Percentiles rank a stretch among this genome's conserved stretches.
phyloP scores from a whole-genome alignment of 2,113 vertebrate genomes.

The Seriola aureovittata region DNA sequence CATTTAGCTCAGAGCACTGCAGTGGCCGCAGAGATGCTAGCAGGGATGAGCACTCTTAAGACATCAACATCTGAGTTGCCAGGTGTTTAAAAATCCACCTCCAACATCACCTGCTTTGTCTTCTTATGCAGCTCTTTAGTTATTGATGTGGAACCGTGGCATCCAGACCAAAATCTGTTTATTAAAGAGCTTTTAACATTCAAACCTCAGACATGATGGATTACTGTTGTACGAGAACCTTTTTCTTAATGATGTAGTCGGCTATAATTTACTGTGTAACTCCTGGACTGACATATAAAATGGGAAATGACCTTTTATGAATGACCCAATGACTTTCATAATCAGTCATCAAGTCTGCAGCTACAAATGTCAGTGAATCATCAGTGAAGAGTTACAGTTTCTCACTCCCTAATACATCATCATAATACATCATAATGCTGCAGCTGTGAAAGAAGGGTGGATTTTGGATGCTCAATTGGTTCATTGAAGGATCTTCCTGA shows the following conservation, averaged over 20 bases:
- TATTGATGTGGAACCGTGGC: neutral
- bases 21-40: neutral
- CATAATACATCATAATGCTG: neutral
- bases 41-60: too few relatives aligned
- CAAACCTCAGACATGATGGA: slow-evolving; percentile 1
- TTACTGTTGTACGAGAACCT: neutral
- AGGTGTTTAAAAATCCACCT: too few relatives aligned
- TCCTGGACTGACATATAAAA: neutral
- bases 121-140: neutral
- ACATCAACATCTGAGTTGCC: too few relatives aligned
- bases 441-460: neutral
- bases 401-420: neutral
- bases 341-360: neutral
- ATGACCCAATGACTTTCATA: neutral
- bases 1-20: neutral
- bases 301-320: neutral
- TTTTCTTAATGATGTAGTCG: neutral
- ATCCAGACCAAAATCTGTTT: neutral
- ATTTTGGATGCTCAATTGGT: neutral
- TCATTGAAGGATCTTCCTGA: neutral
- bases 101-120: too few relatives aligned
- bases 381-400: neutral
- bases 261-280: neutral
- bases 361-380: neutral
- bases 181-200: neutral